Evolutionary conservation across 2,888 invertebrate genomes (phyloP).

Genomic region (Cynaeus angustus): DNA sequence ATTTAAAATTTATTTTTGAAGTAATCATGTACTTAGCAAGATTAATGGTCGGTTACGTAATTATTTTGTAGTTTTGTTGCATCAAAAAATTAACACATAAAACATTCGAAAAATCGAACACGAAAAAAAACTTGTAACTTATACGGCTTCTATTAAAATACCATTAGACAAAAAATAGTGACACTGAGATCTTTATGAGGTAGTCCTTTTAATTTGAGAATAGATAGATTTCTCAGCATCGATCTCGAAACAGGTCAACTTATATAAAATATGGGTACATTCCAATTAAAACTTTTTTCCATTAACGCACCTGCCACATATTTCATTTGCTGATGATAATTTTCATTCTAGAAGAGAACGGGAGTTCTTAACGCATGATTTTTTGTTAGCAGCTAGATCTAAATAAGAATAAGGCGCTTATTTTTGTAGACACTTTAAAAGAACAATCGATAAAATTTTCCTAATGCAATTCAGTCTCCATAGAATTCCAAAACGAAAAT

Average conservation of each 20-base stretch:
- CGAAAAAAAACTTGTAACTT: conserved; percentile 19
- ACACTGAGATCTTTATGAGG: conserved; percentile 40
- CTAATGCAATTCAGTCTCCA: conserved; percentile 3
- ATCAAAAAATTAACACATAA: conserved; percentile 50
- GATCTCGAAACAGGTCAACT: conserved; percentile 37
- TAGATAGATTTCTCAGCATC: conserved; percentile 25
- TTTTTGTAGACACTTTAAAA: too few species aligned
- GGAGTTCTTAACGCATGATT: neutral
- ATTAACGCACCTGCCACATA: conserved; percentile 40
- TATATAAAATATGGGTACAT: conserved; percentile 33
- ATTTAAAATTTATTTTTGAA: conserved; percentile 64
- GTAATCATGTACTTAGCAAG: conserved; percentile 68
- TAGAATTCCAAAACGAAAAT: conserved; percentile 17
- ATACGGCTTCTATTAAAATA: conserved; percentile 28
- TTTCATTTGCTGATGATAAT: conserved; percentile 36
- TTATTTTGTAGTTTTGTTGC: conserved; percentile 62
- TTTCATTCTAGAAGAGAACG: conserved; percentile 16
- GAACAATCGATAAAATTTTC: conserved; percentile 9
- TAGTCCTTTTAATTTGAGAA: conserved; percentile 30
- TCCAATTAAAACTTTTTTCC: conserved; percentile 40
- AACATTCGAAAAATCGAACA: conserved; percentile 11
- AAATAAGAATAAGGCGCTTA: too few species aligned
- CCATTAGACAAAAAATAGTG: conserved; percentile 30
- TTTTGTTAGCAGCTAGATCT: too few species aligned
- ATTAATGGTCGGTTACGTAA: conserved; percentile 66